Conservation (phyloP, 2,888 invertebrate species). For the Pasiphila rectangulata region DNA sequence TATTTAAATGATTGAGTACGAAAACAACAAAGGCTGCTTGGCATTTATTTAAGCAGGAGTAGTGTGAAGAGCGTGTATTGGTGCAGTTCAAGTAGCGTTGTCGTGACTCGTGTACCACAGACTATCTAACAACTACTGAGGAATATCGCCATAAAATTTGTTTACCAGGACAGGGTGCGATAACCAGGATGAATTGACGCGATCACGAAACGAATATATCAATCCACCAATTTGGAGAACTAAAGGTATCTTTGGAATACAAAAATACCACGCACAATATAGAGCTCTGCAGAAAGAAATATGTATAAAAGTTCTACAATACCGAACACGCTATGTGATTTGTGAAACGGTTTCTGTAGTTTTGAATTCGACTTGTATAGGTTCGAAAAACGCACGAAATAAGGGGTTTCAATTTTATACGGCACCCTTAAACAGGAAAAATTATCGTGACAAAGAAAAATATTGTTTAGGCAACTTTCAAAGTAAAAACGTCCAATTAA, state of each 20-base stretch:
- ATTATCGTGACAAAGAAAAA: slow-evolving; percentile 35
- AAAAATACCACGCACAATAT: neutral
- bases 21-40: slow-evolving; percentile 16
- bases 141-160: slow-evolving; percentile 64
- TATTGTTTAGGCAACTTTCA: slow-evolving; percentile 31
- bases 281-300: neutral
- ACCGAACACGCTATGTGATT: slow-evolving; percentile 2
- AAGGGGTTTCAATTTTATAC: slow-evolving; percentile 3
- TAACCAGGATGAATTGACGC: slow-evolving; percentile 48
- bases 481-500: slow-evolving; percentile 33
- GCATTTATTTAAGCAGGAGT: slow-evolving; percentile 32
- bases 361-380: neutral
- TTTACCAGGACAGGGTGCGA: slow-evolving; percentile 49
- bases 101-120: slow-evolving; percentile 56
- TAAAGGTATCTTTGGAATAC: slow-evolving; percentile 1
- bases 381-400: neutral
- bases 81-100: slow-evolving; percentile 54
- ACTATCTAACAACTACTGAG: slow-evolving; percentile 42
- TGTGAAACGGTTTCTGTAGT: neutral
- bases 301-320: neutral
- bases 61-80: slow-evolving; percentile 65
- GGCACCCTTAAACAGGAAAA: slow-evolving; percentile 18
- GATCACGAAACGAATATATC: slow-evolving; percentile 42
- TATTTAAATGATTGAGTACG: slow-evolving; percentile 22
- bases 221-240: slow-evolving; percentile 10